phyloP scores from a whole-genome alignment of 2,888 invertebrate genomes.

The Rhamphomyia laevipes region DNA sequence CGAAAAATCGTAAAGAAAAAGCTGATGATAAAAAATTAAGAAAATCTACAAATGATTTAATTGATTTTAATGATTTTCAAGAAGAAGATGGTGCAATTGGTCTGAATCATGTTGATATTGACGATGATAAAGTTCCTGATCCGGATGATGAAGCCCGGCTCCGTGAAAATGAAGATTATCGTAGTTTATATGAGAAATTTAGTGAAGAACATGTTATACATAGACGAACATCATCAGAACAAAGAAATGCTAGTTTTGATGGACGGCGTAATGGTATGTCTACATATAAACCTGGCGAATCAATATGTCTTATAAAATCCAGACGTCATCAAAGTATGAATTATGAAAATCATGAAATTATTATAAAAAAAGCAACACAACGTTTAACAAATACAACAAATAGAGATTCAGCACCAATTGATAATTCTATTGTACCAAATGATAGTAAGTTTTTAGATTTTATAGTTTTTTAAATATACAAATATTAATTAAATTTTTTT shows the following conservation, averaged over 20 bases:
- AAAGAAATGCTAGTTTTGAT: conserved; percentile 31
- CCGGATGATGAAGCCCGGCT: conserved; percentile 8
- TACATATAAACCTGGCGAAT: conserved; percentile 10
- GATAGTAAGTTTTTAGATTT: conserved; percentile 13
- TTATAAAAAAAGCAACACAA: conserved; percentile 21
- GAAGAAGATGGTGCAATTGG: conserved; percentile 22
- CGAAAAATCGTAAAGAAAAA: conserved; percentile 16
- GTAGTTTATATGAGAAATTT: conserved; percentile 14
- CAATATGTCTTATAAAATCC: neutral
- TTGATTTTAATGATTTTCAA: conserved; percentile 32
- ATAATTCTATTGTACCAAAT: conserved; percentile 6
- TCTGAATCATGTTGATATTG: conserved; percentile 8
- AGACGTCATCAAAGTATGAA: conserved; percentile 34
- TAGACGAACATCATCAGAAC: conserved; percentile 30
- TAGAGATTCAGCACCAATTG: too few species aligned
- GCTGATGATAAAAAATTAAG: conserved; percentile 13
- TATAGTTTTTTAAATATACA: conserved; percentile 2
- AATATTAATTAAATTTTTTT: neutral
- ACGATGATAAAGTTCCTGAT: neutral
- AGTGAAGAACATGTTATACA: conserved; percentile 27
- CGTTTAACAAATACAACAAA: conserved; percentile 5
- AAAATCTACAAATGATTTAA: conserved; percentile 24
- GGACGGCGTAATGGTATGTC: conserved; percentile 37
- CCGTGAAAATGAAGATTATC: conserved; percentile 15
- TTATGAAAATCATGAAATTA: conserved; percentile 36